These are phyloP conservation scores for Ascidia mentula DNA, from an alignment of 23 tunicate species.

Conservation along the genomic window DNA sequence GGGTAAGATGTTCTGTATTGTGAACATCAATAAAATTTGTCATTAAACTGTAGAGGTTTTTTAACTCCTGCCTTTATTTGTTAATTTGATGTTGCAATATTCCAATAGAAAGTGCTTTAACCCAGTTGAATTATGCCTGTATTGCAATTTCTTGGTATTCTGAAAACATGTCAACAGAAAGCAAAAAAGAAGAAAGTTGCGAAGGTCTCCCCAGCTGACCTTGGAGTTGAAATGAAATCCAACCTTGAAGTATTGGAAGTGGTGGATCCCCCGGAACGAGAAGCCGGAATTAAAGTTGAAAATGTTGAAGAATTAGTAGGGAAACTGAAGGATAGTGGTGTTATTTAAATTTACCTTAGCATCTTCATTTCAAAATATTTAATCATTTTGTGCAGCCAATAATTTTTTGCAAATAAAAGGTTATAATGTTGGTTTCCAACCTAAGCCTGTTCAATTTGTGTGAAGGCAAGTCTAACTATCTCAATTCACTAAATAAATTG, in stretches of 20 bases:
- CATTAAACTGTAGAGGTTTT: too few relatives aligned
- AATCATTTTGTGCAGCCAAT: slow-evolving; percentile 4
- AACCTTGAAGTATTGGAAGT: slow-evolving; percentile 77
- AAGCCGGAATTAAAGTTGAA: slow-evolving; percentile 92
- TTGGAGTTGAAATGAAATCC: slow-evolving; percentile 77
- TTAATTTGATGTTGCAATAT: too few relatives aligned
- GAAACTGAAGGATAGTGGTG: slow-evolving; percentile 84
- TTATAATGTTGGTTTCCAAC: not conserved
- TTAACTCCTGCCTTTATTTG: too few relatives aligned
- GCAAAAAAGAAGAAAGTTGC: slow-evolving; percentile 95
- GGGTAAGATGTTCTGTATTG: too few relatives aligned
- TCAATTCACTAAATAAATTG: too few relatives aligned
- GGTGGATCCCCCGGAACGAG: slow-evolving; percentile 80
- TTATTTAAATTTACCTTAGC: slow-evolving; percentile 48
- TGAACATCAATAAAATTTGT: too few relatives aligned
- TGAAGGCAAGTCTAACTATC: too few relatives aligned
- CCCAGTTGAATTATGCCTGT: too few relatives aligned
- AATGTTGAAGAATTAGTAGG: slow-evolving; percentile 65
- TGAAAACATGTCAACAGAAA: slow-evolving; percentile 40
- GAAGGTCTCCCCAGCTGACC: slow-evolving; percentile 61
- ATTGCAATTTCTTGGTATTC: too few relatives aligned
- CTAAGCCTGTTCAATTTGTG: too few relatives aligned
- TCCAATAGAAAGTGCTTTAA: too few relatives aligned
- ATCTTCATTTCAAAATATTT: not conserved
- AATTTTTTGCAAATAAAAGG: slow-evolving; percentile 3